Evolutionary conservation across 2,113 vertebrate species (phyloP), one percentile per base, ranked within the genome.

Genomic region (Azemiops feae): DNA sequence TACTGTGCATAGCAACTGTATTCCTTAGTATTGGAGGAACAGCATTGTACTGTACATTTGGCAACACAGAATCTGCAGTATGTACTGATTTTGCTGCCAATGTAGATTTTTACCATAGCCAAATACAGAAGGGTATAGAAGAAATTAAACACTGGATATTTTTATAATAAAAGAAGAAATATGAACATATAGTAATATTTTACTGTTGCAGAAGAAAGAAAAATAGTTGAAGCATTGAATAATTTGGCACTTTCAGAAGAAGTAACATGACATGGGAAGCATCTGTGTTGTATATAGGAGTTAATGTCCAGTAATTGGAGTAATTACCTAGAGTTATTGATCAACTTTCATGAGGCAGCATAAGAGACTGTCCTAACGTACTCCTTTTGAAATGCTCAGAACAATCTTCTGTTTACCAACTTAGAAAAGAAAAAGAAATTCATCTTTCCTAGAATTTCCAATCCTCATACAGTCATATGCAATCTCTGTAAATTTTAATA

Each of bases 11-110:
- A 96, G 97, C 97, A 47, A 99, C 99, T 1, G 98, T 99, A 96
- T 98, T 99, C 97, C 98, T 99, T 54, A 99, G 99, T 93, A 94
- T 99, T 12, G 99, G 98, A 20, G 98, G 99, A 92, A 99, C 99
- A 10, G 98, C 99, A 0, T 89, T 99, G 91, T 99, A 99, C 97
- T 99, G 99, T 96, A 98, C 98, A 86, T 97, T 99, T 94, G 99
- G 98, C 89, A 98, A 98, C 95, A 96, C 97, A 85, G 98, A 98
- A 96, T 99, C 99, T 53, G 98, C 98, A 88, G 98, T 99, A 85
- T 99, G 99, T 96, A 98, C 96, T 7, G 99, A 99, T 88, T 99
- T 99, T 97, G 97, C 98, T 53, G 95, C 96, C 93, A 99, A 99
- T 92, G 50, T 99, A 95, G 98, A 99, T 97, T 99, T 99, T 96